Base-by-base conservation (phyloP, 2,113 vertebrate species). In the Pseudolaguvia tuberculata region DNA sequence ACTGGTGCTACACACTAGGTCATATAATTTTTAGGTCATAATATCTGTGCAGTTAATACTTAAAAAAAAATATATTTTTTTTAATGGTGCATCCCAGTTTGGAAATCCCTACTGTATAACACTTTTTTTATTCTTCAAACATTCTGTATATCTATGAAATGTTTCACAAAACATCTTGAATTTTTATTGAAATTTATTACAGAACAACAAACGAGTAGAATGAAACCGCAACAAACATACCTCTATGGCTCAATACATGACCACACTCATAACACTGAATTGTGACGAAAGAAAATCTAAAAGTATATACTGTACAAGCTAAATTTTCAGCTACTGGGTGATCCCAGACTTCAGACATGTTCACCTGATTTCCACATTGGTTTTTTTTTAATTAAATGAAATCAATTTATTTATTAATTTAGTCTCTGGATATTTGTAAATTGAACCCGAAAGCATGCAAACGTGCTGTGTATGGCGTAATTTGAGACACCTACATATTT, bases 141-240 rank as follows among this genome's bases (percentile, higher is more conserved):
- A 71, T 51, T 52, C 11, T 31, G 12, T 27, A 51, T 18, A 58
- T 11, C 23, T 29, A 21, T 27, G 8, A 18, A 45, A 27, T 13
- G 39, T 12, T 47, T 9, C 39, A 20, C 73, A 59, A 72, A 59
- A 68, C 61, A 25, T 61, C 35, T 53, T 58, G 15, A 56, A 39
- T 72, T 79, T 79, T 72, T 71, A 80, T 80, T 80, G 53, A 72
- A 80, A 80, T 76, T 61, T 61, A 68, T 68, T 50, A 48, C 68
- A 72, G 31, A 12, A 55, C 70, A 47, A 35, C 21, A 61, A 42
- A 21, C 48, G 14, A 71, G 52, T 56, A 14, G 39, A 76, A 66
- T 21, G 12, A 62, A 61, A 79, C 65, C 21, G 58, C 42, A 52
- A 66, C 52, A 59, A 67, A 72, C 61, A 59, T 14, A 11, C 47